Evolutionary conservation across 1,140 invertebrate species (phyloP), one percentile per base, ranked within the genome.

Genomic region (Brachionus asplanchnoidis): DNA sequence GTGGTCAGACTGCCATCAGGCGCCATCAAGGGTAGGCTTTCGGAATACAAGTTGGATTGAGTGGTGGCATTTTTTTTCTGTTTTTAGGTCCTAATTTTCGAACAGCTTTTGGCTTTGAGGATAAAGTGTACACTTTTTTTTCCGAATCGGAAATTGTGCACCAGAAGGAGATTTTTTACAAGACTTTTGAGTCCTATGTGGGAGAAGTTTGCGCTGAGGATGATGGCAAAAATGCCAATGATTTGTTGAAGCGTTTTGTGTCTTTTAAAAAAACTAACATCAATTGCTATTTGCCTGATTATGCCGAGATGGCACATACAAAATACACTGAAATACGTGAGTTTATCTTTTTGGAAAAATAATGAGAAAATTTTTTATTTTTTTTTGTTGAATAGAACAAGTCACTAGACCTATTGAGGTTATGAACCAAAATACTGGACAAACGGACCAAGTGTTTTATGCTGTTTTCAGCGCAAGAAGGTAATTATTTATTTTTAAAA

Each of bases 261-360:
- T 23, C 79, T 9, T 82, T 65, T 40, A 82, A 65, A 36, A 82
- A 82, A 46, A 68, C 79, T 7, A 82, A 26, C 26, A 65, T 82
- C 8, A 82, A 82, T 46, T 82, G 79, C n/a, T 82, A 82, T 66
- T 20, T 82, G 28, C 79, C 79, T 5, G 65, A 82, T 26, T 82
- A 23, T 65, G 28, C 56, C 6, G 79, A 82, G 11, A 82, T 82
- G 79, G 77, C 32, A 3, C 79, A 82, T 40, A 46, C 26, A 23
- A 82, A 82, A 68, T 82, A 82, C 53, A 82, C 79, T 11, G 79
- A 82, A 68, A 82, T 82, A 65, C 79, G 77, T 80, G 53, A 23
- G 77, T 17, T 17, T 56, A 60, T 8, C n/a, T n/a, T n/a, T 36
- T 36, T 36, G 32, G 32, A 0, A 36, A 36, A 36, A 36, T 36